These are phyloP conservation scores for Gadopsis marmoratus DNA, from an alignment of 2,797 vertebrate species.

Conservation along the genomic window DNA sequence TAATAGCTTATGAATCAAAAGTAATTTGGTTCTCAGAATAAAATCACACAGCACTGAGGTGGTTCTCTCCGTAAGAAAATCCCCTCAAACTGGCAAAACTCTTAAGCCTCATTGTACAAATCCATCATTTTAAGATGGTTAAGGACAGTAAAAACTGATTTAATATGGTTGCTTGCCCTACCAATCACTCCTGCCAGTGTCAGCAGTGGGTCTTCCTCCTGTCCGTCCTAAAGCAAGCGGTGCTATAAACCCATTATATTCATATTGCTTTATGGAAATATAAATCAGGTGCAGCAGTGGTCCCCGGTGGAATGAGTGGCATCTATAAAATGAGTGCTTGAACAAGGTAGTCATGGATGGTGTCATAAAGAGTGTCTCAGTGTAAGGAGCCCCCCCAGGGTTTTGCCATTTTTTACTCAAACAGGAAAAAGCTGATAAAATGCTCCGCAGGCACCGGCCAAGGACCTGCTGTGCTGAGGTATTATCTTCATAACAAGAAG, in stretches of 20 bases:
- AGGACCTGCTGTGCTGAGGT: background rate
- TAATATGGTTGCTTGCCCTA: background rate
- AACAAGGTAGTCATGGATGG: slow-evolving; percentile 51
- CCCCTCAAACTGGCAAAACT: slow-evolving; percentile 11
- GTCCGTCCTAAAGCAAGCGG: slow-evolving; percentile 58
- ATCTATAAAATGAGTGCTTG: slow-evolving; percentile 69
- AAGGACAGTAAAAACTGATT: slow-evolving; percentile 26
- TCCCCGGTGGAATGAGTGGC: slow-evolving; percentile 48
- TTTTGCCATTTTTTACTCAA: slow-evolving; percentile 32
- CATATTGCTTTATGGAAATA: slow-evolving; percentile 69
- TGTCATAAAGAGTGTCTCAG: slow-evolving; percentile 60
- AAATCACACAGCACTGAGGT: background rate
- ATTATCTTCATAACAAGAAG: slow-evolving; percentile 4
- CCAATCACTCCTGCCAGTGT: slow-evolving; percentile 41
- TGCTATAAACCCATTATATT: slow-evolving; percentile 68
- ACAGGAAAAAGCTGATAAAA: slow-evolving; percentile 48
- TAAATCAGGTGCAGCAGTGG: slow-evolving; percentile 65
- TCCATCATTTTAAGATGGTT: slow-evolving; percentile 37
- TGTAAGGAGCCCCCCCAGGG: slow-evolving; percentile 43
- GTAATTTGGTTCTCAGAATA: background rate
- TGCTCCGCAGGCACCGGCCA: background rate
- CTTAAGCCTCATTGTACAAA: slow-evolving; percentile 8
- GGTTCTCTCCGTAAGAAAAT: background rate
- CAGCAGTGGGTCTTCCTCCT: slow-evolving; percentile 35
- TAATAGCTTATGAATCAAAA: background rate